These are phyloP conservation scores for Xenentodon cancila DNA, from an alignment of 2,797 vertebrate species.

Conservation along the genomic window DNA sequence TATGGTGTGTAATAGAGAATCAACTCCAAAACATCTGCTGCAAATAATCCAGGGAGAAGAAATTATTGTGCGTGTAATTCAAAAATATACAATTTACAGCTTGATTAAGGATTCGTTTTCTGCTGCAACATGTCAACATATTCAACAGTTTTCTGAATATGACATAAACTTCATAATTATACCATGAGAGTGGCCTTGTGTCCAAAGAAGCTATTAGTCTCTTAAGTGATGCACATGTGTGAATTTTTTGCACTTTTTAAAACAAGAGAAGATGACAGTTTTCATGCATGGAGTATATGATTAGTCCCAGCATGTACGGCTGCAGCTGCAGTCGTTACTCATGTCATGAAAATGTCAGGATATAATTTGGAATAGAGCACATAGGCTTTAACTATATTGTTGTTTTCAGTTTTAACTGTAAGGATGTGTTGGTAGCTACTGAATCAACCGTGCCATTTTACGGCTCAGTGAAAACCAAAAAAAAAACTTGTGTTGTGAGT, in stretches of 20 bases:
- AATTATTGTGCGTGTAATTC: conserved; percentile 54
- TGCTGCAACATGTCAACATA: conserved; percentile 17
- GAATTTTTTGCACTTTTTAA: background rate
- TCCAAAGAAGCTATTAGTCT: conserved; percentile 9
- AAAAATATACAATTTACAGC: conserved; percentile 37
- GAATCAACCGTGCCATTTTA: conserved; percentile 32
- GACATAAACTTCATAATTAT: conserved; percentile 19
- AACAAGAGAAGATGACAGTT: background rate
- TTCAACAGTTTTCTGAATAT: conserved; percentile 3
- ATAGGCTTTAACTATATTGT: no score
- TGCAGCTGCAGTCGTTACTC: conserved; percentile 10
- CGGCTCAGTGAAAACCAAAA: conserved; percentile 29
- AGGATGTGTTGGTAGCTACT: conserved; percentile 26
- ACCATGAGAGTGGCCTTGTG: conserved; percentile 17
- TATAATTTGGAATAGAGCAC: background rate
- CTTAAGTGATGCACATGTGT: background rate
- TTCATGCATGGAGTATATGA: background rate
- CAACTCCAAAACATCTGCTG: conserved; percentile 76
- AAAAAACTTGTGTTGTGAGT: conserved; percentile 7
- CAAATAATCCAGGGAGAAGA: conserved; percentile 56
- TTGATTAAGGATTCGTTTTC: conserved; percentile 40
- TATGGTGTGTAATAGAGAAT: conserved; percentile 64
- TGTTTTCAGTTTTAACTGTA: background rate
- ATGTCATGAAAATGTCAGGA: background rate
- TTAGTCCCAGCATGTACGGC: conserved; percentile 5